phyloP scores from a whole-genome alignment of 2,113 vertebrate genomes.

The Gavia stellata region DNA sequence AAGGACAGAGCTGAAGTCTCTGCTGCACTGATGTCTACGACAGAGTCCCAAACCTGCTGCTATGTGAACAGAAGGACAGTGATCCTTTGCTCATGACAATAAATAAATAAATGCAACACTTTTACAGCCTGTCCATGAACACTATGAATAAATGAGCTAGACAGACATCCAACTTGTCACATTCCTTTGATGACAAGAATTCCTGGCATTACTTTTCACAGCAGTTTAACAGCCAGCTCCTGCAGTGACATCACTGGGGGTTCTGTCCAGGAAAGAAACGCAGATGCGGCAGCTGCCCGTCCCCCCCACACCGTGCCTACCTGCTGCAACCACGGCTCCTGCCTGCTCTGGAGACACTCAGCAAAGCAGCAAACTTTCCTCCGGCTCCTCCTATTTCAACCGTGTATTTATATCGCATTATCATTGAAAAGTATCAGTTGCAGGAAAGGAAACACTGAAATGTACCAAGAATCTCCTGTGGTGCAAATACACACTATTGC shows the following conservation, averaged over 20 bases:
- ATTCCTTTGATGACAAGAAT: background rate
- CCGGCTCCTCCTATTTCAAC: rapidly evolving
- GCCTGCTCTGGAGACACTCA: background rate
- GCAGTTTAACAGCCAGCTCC: background rate
- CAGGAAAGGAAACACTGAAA: background rate
- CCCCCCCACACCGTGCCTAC: rapidly evolving
- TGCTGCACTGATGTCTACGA: rapidly evolving
- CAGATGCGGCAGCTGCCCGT: background rate
- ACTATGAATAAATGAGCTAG: background rate
- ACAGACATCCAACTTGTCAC: background rate
- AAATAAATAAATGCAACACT: background rate
- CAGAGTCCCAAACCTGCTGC: background rate
- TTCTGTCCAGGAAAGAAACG: background rate
- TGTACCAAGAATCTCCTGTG: background rate
- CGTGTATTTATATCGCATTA: rapidly evolving
- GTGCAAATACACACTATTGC: rapidly evolving
- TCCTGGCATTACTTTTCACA: background rate
- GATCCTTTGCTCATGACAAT: background rate
- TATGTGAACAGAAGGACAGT: background rate
- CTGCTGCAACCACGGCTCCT: background rate
- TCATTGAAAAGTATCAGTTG: background rate
- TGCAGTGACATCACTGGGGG: background rate
- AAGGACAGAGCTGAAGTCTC: rapidly evolving
- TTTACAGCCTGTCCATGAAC: background rate
- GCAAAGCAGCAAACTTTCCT: background rate